phyloP scores from a whole-genome alignment of 2,888 invertebrate genomes.

The Scrobipalpa costella region DNA sequence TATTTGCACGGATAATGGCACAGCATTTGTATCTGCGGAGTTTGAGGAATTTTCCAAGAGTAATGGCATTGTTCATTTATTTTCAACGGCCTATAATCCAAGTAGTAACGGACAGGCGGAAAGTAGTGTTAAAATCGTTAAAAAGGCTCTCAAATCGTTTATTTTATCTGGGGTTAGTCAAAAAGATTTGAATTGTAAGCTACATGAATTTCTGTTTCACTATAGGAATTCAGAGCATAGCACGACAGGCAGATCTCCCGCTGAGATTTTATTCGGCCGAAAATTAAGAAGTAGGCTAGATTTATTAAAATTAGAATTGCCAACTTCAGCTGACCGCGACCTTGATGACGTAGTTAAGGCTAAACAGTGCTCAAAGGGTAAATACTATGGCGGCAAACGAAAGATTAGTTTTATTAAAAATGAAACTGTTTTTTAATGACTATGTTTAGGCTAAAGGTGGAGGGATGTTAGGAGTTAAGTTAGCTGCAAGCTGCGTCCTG shows the following conservation, averaged over 20 bases:
- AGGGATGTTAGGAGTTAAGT: no score
- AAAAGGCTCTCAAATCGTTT: conserved; percentile 26
- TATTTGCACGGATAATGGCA: conserved; percentile 28
- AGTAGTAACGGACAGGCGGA: conserved; percentile 26
- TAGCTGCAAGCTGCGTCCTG: no score
- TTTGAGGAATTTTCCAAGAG: conserved; percentile 23
- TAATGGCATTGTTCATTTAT: conserved; percentile 26
- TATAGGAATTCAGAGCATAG: conserved; percentile 29
- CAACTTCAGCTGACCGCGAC: conserved; percentile 14
- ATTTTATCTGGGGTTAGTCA: conserved; percentile 22
- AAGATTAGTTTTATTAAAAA: conserved; percentile 9
- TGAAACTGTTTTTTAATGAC: conserved; percentile 21
- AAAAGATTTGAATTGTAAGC: conserved; percentile 11
- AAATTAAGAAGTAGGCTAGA: conserved; percentile 27
- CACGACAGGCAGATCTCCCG: conserved; percentile 28
- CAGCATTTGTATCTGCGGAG: conserved; percentile 24
- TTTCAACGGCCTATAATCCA: conserved; percentile 25
- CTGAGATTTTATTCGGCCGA: conserved; percentile 27
- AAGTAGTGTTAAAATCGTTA: conserved; percentile 25
- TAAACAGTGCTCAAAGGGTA: conserved; percentile 28
- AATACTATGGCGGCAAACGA: conserved; percentile 15
- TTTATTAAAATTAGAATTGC: conserved; percentile 4
- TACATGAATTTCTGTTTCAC: conserved; percentile 26
- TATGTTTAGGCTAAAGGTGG: conserved; percentile 25
- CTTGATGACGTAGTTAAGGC: conserved; percentile 18